Base-by-base conservation (phyloP, 2,888 invertebrate genomes). In the Rhagophthalmus giganteus region DNA sequence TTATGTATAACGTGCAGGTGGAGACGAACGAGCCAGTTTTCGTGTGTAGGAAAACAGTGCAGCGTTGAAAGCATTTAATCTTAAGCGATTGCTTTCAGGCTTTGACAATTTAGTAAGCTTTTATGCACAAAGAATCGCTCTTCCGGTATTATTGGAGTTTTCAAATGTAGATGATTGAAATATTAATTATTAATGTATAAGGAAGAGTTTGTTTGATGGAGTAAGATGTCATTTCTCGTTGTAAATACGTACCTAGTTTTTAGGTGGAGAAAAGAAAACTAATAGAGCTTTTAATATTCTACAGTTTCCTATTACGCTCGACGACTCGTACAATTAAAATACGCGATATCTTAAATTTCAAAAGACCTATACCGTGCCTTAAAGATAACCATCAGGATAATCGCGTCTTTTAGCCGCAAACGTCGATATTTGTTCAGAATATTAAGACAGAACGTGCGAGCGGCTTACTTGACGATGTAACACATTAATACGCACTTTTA, bases 381-480 rank as follows among this genome's bases (percentile, higher is more conserved):
- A 32, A 45, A 50, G 50, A 26, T 33, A 28, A 37, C 44, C 20
- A 44, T 50, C 37, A 50, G 25, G 44, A 33, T 50, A 50, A 50
- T 50, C 42, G 42, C 39, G 30, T 38, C 48, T 48, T 47, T 42
- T 50, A 49, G 52, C 59, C 59, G 42, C 59, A 53, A 59, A 58
- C 54, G 58, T 58, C 58, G 61, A 62, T 61, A 62, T 62, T 62
- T 53, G 57, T 52, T 51, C 40, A 48, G 61, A 63, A 64, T 63
- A 63, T 64, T 62, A 62, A 60, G 63, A 59, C 59, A 62, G 59
- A 64, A 61, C 61, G 60, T 52, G 52, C 46, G 40, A 47, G 46
- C 55, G 54, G 52, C 57, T 59, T 52, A 57, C 57, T 56, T 50
- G 52, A 55, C 58, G 62, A 62, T 62, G 61, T 63, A 57, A 61